Evolutionary conservation across 2,113 vertebrate species (phyloP), one percentile per base, ranked within the genome.

Genomic region (Glaucidium brasilianum): DNA sequence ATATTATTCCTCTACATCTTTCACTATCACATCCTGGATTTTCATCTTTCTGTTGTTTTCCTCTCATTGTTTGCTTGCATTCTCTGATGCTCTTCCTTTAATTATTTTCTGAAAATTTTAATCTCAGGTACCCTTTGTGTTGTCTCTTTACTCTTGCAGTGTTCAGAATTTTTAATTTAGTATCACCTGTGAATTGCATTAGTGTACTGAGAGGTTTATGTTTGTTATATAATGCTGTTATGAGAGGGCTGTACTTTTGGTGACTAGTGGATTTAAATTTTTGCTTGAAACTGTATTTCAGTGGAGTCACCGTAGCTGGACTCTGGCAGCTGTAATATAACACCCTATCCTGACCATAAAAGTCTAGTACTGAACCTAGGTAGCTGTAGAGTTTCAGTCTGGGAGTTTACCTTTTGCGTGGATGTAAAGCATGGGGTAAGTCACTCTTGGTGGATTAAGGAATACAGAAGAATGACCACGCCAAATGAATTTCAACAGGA

Each of bases 181-280:
- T 56, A 41, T 75, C 77, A 66, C 85, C 84, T 64, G 53, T 50
- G 76, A 94, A 86, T 73, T 92, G 56, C 45, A 85, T n/a, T 85
- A 82, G 73, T 23, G n/a, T 53, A n/a, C 49, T 84, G 91, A 94
- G 91, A 84, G 76, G 83, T 94, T 96, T 95, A 92, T 95, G 77
- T 43, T 86, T 78, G 76, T 94, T 87, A 87, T 94, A 78, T 94
- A 94, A 89, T 85, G 92, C 58, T 85, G 69, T 69, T 96, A 76
- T 37, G 91, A 95, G 84, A 92, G 66, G 69, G 62, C 91, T 95
- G 66, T 89, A 72, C 68, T 89, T 89, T 50, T 6, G 1, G 64
- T 76, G 80, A 91, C 86, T 62, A 49, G 59, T 34, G 56, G 66
- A 81, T 95, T 95, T 96, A 93, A 89, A 66, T 50, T 91, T 92